Percentiles rank a stretch among this genome's conserved stretches.
Conservation (phyloP, 2,797 vertebrate genomes). For the Philypnodon macrostomus region DNA sequence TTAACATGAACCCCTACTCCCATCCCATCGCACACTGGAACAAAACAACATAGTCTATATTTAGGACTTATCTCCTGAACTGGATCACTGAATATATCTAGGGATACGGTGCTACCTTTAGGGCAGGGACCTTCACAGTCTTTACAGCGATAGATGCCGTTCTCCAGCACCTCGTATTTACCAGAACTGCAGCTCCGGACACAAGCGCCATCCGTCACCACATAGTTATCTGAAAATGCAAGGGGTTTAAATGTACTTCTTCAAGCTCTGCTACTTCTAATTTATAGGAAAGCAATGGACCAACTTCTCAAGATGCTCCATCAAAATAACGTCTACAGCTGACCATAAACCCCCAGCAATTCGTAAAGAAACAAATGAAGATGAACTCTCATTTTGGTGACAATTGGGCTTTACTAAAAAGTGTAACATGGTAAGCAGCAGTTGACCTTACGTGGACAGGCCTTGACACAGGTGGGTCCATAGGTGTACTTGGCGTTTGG, state of each 20-base stretch:
- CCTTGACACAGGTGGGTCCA: conserved; percentile 87
- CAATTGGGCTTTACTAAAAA: too few species aligned
- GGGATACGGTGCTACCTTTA: conserved; percentile 85
- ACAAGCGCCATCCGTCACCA: conserved; percentile 88
- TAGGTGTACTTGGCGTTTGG: conserved; percentile 89
- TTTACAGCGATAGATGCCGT: conserved; percentile 86
- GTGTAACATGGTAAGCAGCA: too few species aligned
- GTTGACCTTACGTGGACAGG: conserved; percentile 88
- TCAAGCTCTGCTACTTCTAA: too few species aligned
- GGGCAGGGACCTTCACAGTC: conserved; percentile 88
- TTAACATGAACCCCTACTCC: conserved; percentile 77
- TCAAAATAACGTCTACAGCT: too few species aligned
- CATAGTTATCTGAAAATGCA: conserved; percentile 83
- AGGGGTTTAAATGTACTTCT: too few species aligned
- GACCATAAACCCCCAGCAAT: too few species aligned
- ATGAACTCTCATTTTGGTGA: too few species aligned
- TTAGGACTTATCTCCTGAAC: too few species aligned
- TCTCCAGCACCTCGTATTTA: conserved; percentile 84
- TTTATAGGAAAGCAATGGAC: too few species aligned
- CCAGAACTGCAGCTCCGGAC: conserved; percentile 83
- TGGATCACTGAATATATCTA: background rate
- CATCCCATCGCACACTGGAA: conserved; percentile 83
- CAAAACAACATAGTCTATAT: background rate
- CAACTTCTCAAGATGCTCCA: too few species aligned
- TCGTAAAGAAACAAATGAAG: too few species aligned